phyloP scores from a whole-genome alignment of 2,797 vertebrate genomes.

The Sebastes iracundus region DNA sequence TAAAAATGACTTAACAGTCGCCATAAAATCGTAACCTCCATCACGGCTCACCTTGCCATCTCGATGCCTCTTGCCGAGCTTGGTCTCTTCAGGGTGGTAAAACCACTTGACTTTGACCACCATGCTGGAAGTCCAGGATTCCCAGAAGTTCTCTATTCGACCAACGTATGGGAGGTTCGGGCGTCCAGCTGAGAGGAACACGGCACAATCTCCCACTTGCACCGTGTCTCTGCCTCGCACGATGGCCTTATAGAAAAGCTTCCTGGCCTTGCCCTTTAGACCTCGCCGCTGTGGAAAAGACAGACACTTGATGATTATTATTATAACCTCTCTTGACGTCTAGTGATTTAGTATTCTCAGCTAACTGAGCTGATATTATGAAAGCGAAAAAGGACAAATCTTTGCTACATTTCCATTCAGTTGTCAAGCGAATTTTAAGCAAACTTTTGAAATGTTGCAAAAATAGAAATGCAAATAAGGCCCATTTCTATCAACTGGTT shows the following conservation, averaged over 20 bases:
- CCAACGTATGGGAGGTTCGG: constrained; percentile 96
- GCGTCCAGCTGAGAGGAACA: constrained; percentile 95
- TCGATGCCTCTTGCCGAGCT: constrained; percentile 92
- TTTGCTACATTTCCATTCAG: neutral
- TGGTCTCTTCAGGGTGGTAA: constrained; percentile 98
- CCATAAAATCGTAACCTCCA: neutral
- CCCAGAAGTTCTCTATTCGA: constrained; percentile 98
- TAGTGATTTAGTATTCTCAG: neutral
- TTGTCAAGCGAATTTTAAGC: too few relatives aligned
- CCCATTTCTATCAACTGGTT: too few relatives aligned
- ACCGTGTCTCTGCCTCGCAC: constrained; percentile 94
- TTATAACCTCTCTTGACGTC: neutral
- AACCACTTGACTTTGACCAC: constrained; percentile 99
- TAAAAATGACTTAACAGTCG: neutral
- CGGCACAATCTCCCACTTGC: constrained; percentile 93
- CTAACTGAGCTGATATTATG: neutral
- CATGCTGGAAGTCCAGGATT: constrained; percentile 98
- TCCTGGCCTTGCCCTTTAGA: constrained; percentile 95
- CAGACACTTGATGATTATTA: constrained; percentile 9
- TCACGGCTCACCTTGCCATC: constrained; percentile 84
- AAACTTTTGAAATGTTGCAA: too few relatives aligned
- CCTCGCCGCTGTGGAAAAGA: constrained; percentile 88
- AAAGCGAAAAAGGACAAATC: neutral
- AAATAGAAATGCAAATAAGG: too few relatives aligned
- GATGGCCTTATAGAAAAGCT: constrained; percentile 98